These are phyloP conservation scores for Charadrius vociferus DNA, from an alignment of 2,113 vertebrate species.

Conservation along the genomic window DNA sequence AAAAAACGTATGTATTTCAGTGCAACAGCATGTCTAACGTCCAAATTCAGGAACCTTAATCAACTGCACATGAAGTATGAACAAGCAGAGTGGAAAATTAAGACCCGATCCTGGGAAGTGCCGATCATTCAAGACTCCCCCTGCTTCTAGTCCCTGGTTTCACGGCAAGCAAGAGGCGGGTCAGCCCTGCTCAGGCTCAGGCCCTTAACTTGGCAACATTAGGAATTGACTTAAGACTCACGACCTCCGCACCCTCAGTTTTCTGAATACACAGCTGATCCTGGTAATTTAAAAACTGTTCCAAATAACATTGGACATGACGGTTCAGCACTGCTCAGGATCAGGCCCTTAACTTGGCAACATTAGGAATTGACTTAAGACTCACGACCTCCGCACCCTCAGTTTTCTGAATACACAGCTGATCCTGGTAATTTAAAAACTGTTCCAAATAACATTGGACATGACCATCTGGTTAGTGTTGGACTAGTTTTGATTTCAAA, in stretches of 20 bases:
- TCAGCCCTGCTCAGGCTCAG: background rate
- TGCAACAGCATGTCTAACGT: background rate
- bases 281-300: background rate
- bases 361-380: background rate
- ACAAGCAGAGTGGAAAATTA: constrained; percentile 4
- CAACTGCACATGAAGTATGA: background rate
- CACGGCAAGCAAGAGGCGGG: background rate
- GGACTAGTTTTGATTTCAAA: background rate
- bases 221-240: background rate
- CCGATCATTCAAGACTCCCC: background rate
- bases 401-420: background rate
- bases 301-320: constrained; percentile 8
- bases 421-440: background rate
- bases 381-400: background rate
- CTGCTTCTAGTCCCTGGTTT: background rate
- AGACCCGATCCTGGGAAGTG: background rate
- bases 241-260: background rate
- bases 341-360: background rate
- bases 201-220: background rate
- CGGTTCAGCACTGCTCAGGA: background rate
- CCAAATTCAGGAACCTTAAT: background rate
- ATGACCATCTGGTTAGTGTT: background rate
- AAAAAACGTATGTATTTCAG: background rate
- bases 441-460: constrained; percentile 4
- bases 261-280: background rate